These are phyloP conservation scores for Karalla daura DNA, from an alignment of 2,797 vertebrate species.

Conservation along the genomic window DNA sequence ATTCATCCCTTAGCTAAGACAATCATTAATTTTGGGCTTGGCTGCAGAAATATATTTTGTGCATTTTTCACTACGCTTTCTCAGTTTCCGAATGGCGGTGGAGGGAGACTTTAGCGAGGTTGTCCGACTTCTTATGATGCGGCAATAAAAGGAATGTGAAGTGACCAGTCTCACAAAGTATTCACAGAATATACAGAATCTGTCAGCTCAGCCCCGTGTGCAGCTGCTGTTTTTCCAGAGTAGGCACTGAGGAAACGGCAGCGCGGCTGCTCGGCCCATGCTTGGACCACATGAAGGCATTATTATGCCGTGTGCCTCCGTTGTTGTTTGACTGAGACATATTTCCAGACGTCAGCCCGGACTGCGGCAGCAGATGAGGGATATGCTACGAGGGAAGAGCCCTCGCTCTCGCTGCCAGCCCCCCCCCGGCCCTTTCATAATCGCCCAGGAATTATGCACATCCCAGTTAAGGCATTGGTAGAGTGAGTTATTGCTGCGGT, in stretches of 20 bases:
- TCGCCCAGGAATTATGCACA: slow-evolving; percentile 72
- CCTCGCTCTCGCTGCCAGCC: slow-evolving; percentile 53
- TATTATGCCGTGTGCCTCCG: slow-evolving; percentile 41
- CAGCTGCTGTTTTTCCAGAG: slow-evolving; percentile 60
- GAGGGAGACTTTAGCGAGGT: neutral
- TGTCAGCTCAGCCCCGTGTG: slow-evolving; percentile 30
- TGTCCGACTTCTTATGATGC: neutral
- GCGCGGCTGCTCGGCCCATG: slow-evolving; percentile 52
- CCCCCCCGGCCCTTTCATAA: slow-evolving; percentile 72
- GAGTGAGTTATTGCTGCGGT: slow-evolving; percentile 68
- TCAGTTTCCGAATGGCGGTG: neutral
- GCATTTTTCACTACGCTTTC: too few relatives aligned
- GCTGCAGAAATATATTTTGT: too few relatives aligned
- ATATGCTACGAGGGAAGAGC: slow-evolving; percentile 54
- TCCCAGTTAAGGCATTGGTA: slow-evolving; percentile 62
- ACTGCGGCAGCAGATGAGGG: slow-evolving; percentile 63
- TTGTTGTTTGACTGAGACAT: slow-evolving; percentile 78
- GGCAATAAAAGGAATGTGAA: slow-evolving; percentile 15
- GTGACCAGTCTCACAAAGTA: slow-evolving; percentile 11
- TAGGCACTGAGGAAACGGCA: slow-evolving; percentile 61
- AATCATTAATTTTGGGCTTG: too few relatives aligned
- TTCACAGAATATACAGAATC: slow-evolving; percentile 29
- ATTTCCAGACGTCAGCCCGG: slow-evolving; percentile 72
- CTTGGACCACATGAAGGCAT: slow-evolving; percentile 70
- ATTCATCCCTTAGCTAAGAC: too few relatives aligned